Percentiles rank a stretch among this genome's conserved stretches.
Evolutionary conservation across 2,113 vertebrate genomes (phyloP).

Genomic region (Irena cyanogastra): DNA sequence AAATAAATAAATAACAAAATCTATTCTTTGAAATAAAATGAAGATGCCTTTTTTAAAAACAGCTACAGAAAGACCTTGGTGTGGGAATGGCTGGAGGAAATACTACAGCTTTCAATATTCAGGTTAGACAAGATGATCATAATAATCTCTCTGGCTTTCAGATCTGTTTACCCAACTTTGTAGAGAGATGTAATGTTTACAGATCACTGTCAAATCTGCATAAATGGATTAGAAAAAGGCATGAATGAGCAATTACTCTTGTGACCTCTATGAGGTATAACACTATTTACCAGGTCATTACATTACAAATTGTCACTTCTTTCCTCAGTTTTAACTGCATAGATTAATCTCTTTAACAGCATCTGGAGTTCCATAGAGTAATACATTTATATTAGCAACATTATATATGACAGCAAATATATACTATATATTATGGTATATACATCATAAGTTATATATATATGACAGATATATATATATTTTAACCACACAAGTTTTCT

Average conservation of each 20-base stretch:
- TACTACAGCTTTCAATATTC: not conserved
- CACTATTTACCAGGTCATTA: constrained; percentile 5
- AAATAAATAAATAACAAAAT: not conserved
- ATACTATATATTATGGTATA: not conserved
- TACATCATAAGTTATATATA: not conserved
- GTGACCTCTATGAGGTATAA: constrained; percentile 6
- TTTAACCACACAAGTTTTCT: not conserved
- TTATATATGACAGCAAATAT: constrained; percentile 30
- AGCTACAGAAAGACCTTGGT: not conserved
- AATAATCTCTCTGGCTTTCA: constrained; percentile 16
- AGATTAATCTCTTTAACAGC: constrained; percentile 2
- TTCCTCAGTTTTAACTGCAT: not conserved
- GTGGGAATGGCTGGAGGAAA: not conserved
- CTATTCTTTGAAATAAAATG: not conserved
- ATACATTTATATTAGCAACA: constrained; percentile 38
- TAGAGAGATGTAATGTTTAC: constrained; percentile 26
- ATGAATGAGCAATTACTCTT: constrained; percentile 32
- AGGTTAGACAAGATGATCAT: constrained; percentile 3
- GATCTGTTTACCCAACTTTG: constrained; percentile 23
- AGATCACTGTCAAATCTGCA: constrained; percentile 51
- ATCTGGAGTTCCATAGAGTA: constrained; percentile 17
- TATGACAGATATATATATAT: not conserved
- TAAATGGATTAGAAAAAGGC: constrained; percentile 42
- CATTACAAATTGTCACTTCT: constrained; percentile 15
- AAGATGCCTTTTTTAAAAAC: not conserved